These are phyloP conservation scores for Enteromius unitaeniatus DNA, from an alignment of 2,797 vertebrate genomes.

Conservation along the genomic window DNA sequence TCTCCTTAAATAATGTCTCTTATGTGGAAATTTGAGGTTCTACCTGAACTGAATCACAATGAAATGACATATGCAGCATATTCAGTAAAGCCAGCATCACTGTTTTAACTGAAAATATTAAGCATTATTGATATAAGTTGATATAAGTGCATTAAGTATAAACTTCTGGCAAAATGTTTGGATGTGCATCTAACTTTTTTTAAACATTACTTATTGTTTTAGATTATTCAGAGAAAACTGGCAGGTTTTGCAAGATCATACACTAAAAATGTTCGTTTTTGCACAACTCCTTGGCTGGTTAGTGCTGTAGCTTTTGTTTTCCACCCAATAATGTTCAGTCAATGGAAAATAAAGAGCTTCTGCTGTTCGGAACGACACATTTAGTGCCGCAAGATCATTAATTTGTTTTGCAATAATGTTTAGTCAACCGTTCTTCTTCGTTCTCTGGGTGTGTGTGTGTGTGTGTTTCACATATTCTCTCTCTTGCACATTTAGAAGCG, in stretches of 20 bases:
- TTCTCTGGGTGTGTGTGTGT: not conserved
- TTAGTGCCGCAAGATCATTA: slow-evolving; percentile 32
- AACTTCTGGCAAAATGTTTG: too few relatives aligned
- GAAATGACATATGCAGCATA: not conserved
- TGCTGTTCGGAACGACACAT: slow-evolving; percentile 9
- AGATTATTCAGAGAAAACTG: not conserved
- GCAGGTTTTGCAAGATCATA: not conserved
- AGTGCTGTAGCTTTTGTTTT: not conserved
- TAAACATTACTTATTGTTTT: not conserved
- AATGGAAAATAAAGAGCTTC: slow-evolving; percentile 7
- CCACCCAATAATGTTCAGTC: slow-evolving; percentile 18
- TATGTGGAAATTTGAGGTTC: not conserved
- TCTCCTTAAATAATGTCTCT: slow-evolving; percentile 5
- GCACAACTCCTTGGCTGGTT: not conserved
- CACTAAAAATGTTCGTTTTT: not conserved
- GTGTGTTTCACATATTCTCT: not conserved
- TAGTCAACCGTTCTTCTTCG: slow-evolving; percentile 20
- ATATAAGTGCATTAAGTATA: too few relatives aligned
- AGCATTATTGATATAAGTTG: not conserved
- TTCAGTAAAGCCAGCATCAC: not conserved
- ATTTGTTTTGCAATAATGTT: slow-evolving; percentile 33
- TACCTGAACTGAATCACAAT: slow-evolving; percentile 28
- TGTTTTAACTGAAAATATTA: not conserved
- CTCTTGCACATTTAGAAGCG: not conserved
- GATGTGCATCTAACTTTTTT: too few relatives aligned